These are phyloP conservation scores for Dexiosoma caninum DNA, from an alignment of 2,888 invertebrate species.

Conservation along the genomic window DNA sequence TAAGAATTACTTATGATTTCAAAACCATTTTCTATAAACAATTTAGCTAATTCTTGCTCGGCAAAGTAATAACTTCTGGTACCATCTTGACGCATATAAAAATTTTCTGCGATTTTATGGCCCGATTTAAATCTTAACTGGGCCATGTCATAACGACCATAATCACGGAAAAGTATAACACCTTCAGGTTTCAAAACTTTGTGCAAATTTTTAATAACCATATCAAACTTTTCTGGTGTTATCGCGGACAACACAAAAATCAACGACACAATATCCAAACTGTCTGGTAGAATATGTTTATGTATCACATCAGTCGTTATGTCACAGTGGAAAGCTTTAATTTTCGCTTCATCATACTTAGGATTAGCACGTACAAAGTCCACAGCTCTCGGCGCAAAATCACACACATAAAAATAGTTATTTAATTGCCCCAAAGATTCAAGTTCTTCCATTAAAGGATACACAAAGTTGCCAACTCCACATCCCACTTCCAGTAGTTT, in stretches of 20 bases:
- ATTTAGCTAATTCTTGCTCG: constrained; percentile 82
- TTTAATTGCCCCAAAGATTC: constrained; percentile 74
- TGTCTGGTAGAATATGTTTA: constrained; percentile 78
- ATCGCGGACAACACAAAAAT: constrained; percentile 98
- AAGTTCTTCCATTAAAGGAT: constrained; percentile 90
- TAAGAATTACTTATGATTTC: constrained; percentile 84
- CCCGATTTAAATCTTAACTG: constrained; percentile 95
- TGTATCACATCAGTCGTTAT: constrained; percentile 83
- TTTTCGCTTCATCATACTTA: constrained; percentile 82
- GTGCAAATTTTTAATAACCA: constrained; percentile 82
- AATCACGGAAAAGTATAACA: constrained; percentile 91
- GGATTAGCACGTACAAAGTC: constrained; percentile 87
- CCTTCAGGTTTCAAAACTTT: constrained; percentile 86
- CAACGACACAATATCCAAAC: constrained; percentile 89
- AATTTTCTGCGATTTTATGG: constrained; percentile 93
- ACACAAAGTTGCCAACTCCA: constrained; percentile 98
- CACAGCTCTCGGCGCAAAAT: constrained; percentile 94
- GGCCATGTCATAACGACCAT: constrained; percentile 97
- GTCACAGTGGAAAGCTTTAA: constrained; percentile 91
- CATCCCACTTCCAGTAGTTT: constrained; percentile 88
- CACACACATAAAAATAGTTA: constrained; percentile 90
- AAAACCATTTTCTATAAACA: constrained; percentile 86
- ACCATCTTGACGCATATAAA: constrained; percentile 97
- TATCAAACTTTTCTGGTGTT: constrained; percentile 88
- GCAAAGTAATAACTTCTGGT: constrained; percentile 93